Base-by-base conservation (phyloP, 2,797 vertebrate species). In the Eupleurogrammus muticus region DNA sequence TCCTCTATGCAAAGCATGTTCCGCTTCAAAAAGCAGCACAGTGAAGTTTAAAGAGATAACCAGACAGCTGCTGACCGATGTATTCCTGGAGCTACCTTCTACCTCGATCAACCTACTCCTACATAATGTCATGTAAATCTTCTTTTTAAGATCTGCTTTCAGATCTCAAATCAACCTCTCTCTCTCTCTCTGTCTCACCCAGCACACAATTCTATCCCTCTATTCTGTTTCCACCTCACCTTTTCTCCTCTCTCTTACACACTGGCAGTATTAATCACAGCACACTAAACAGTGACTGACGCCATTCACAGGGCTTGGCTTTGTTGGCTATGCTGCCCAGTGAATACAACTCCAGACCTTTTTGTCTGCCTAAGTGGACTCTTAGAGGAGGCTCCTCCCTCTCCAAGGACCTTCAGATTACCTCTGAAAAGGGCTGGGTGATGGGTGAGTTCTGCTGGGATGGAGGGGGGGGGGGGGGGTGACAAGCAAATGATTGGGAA, bases 291-390 rank as follows among this genome's bases (percentile, higher is more conserved):
- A 96, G 92, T 93, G 94, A 95, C 94, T 94, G 91, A 92, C 89
- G 85, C 93, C 94, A 96, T 98, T 97, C 95, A 96, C 87, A 64
- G 76, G 87, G 87, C 59, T 81, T 56, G 35, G 73, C 94, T 92
- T 93, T 96, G 95, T 96, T 93, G 91, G 90, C 90, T 91, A 88
- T 84, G 84, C 87, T 93, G 90, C 85, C 87, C 88, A 87, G 89
- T 95, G 94, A 97, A 95, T 95, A 94, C 94, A 92, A 92, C 93
- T 96, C 91, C 90, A 92, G 90, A 91, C 82, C 90, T 93, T 95
- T 94, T 96, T 95, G 94, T 95, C 91, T 85, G 89, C 89, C 89
- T 93, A 92, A 97, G 97, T 96, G 94, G 95, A 94, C 95, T 93
- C 95, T 96, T 87, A 93, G 92, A 85, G 86, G 83, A 82, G 79